phyloP scores from a whole-genome alignment of 1,140 invertebrate species.

The Drosophila obscura region DNA sequence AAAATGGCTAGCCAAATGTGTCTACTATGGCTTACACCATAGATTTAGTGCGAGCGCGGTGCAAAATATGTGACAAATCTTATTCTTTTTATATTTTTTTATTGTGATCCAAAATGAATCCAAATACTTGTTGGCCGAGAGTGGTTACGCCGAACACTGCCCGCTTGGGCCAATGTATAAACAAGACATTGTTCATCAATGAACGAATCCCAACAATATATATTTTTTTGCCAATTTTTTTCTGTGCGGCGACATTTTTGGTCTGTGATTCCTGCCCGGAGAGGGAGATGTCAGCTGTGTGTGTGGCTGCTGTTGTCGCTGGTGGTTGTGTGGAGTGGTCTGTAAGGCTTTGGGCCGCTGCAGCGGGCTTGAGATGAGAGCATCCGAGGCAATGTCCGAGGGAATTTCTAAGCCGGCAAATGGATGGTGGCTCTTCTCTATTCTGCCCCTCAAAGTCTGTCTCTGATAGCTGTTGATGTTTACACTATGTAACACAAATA shows the following conservation, averaged over 20 bases:
- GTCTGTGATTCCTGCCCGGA: not conserved
- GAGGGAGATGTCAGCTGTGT: constrained; percentile 11
- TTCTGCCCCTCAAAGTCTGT: not conserved
- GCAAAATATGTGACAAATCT: constrained; percentile 51
- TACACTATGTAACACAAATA: constrained; percentile 3
- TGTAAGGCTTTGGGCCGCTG: constrained; percentile 1
- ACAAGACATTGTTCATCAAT: constrained; percentile 16
- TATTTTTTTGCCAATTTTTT: constrained; percentile 40
- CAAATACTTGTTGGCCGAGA: too few relatives aligned
- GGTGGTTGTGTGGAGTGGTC: constrained; percentile 12
- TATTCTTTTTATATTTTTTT: constrained; percentile 48
- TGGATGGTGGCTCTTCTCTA: not conserved
- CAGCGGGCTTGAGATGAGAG: not conserved
- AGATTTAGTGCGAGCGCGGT: constrained; percentile 56
- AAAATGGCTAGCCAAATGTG: not conserved
- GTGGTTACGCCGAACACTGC: constrained; percentile 1
- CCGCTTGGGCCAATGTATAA: constrained; percentile 13
- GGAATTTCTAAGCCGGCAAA: not conserved
- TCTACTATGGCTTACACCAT: not conserved
- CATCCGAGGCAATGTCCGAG: not conserved
- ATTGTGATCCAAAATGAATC: constrained; percentile 38
- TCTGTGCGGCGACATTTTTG: constrained; percentile 9
- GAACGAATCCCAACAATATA: not conserved
- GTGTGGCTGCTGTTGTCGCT: constrained; percentile 23
- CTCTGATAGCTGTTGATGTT: constrained; percentile 39